Evolutionary conservation across 1,140 invertebrate genomes (phyloP).

Genomic region (Diorhabda elongata): DNA sequence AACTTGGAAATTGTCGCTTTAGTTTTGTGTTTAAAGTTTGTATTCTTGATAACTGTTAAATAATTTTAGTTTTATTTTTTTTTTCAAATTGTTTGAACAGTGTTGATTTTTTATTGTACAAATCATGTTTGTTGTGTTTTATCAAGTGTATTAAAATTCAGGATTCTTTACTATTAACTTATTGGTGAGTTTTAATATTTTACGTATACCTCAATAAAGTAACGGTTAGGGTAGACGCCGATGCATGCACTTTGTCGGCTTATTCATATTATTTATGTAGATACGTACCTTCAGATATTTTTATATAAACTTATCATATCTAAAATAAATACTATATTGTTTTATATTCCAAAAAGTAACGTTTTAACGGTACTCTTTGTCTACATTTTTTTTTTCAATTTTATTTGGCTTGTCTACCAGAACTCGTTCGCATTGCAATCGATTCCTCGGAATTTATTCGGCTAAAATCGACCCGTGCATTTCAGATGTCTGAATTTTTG

Average conservation of each 20-base stretch:
- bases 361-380: too few relatives aligned
- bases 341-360: too few relatives aligned
- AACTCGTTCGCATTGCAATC: conserved; percentile 12
- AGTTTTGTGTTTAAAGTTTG: conserved; percentile 32
- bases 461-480: conserved; percentile 11
- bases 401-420: background rate
- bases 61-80: conserved; percentile 20
- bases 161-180: conserved; percentile 22
- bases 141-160: conserved; percentile 38
- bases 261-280: background rate
- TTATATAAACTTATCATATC: background rate
- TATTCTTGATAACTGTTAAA: conserved; percentile 27
- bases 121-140: conserved; percentile 47
- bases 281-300: background rate
- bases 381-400: background rate
- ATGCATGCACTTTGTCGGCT: background rate
- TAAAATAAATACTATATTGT: background rate
- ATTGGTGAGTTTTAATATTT: conserved; percentile 15
- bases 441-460: conserved; percentile 10
- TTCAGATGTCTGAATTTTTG: background rate
- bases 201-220: background rate
- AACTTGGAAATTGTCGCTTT: conserved; percentile 22
- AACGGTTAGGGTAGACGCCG: background rate
- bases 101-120: conserved; percentile 37
- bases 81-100: conserved; percentile 30